Conservation (phyloP, 2,113 vertebrate genomes). For the Catharus bicknelli region DNA sequence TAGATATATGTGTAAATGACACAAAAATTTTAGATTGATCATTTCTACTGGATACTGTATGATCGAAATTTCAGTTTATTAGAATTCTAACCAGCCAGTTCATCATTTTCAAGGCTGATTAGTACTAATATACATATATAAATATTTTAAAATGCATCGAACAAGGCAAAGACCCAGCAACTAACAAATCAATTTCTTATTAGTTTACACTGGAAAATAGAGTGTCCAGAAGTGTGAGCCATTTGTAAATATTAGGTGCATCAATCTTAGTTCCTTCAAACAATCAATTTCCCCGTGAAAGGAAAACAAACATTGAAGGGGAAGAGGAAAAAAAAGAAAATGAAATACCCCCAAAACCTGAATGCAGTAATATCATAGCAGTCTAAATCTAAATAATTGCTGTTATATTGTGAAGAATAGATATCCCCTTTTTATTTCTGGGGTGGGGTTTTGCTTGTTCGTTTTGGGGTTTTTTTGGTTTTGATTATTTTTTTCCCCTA, state of each 20-base stretch:
- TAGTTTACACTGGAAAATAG: constrained; percentile 42
- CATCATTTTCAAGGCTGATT: constrained; percentile 33
- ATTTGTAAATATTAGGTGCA: constrained; percentile 33
- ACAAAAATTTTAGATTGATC: background rate
- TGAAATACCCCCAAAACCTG: rapidly evolving
- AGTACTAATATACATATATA: constrained; percentile 46
- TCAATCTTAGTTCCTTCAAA: constrained; percentile 47
- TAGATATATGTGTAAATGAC: background rate
- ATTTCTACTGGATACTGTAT: background rate
- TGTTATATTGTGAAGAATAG: background rate
- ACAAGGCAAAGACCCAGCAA: background rate
- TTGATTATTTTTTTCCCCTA: background rate
- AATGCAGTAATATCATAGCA: background rate
- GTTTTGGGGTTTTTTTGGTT: background rate
- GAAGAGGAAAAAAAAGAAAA: background rate
- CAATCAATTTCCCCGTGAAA: constrained; percentile 48
- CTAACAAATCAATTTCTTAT: constrained; percentile 59
- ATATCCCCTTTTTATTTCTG: background rate
- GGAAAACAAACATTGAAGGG: background rate
- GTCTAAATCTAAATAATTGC: background rate
- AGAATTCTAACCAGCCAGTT: background rate
- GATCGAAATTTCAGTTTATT: constrained; percentile 18
- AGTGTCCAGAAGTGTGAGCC: constrained; percentile 29
- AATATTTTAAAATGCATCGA: constrained; percentile 42
- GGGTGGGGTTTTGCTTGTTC: background rate